Conservation (phyloP, 2,888 invertebrate genomes). For the Drosophila limbata region DNA sequence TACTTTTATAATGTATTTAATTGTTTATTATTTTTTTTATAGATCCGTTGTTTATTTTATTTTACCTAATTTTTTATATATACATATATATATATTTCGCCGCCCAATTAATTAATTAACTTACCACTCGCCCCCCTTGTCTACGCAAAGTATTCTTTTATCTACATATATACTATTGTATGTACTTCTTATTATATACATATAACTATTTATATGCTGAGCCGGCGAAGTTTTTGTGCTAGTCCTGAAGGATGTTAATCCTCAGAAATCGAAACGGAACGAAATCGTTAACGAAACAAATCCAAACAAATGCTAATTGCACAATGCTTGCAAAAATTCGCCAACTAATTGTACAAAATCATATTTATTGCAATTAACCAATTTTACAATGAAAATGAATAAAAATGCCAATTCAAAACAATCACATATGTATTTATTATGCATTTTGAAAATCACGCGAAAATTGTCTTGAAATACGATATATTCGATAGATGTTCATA, state of each 20-base stretch:
- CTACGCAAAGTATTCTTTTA: conserved; percentile 72
- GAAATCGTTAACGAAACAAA: conserved; percentile 37
- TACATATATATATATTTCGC: conserved; percentile 35
- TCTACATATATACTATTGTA: conserved; percentile 58
- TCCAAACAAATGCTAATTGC: conserved; percentile 56
- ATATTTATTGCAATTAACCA: conserved; percentile 66
- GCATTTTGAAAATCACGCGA: not conserved
- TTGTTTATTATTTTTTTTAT: conserved; percentile 74
- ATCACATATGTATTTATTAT: not conserved
- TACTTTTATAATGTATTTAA: conserved; percentile 76
- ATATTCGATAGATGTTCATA: not conserved
- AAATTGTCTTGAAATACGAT: not conserved
- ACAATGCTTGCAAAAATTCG: conserved; percentile 67
- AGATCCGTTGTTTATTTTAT: conserved; percentile 59
- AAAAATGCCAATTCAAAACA: conserved; percentile 57
- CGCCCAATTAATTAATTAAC: conserved; percentile 56
- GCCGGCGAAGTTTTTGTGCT: conserved; percentile 73
- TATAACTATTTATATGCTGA: conserved; percentile 69
- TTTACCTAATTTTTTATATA: conserved; percentile 4
- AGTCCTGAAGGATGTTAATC: conserved; percentile 65
- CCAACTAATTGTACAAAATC: conserved; percentile 73
- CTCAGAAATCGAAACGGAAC: conserved; percentile 45
- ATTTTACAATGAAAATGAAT: conserved; percentile 60
- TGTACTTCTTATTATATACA: conserved; percentile 59
- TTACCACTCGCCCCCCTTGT: conserved; percentile 40